phyloP scores from a whole-genome alignment of 2,888 invertebrate species.

The Eristalinus aeneus region DNA sequence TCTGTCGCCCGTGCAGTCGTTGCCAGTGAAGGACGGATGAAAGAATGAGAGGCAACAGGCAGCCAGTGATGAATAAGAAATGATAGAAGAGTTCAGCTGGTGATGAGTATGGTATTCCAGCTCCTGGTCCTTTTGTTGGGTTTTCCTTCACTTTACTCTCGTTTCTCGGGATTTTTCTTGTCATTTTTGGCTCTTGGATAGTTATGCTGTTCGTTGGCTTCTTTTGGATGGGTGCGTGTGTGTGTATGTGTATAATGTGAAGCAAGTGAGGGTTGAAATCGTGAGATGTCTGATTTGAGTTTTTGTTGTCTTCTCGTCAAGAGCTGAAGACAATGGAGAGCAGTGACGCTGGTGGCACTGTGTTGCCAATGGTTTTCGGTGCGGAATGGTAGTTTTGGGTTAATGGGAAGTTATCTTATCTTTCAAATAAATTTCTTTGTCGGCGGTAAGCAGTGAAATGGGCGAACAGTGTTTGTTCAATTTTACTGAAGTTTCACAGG shows the following conservation, averaged over 20 bases:
- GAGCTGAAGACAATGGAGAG: not conserved
- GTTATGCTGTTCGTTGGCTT: not conserved
- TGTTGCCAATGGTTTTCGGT: not conserved
- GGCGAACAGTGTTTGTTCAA: no score
- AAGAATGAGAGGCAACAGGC: constrained; percentile 16
- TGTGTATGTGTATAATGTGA: not conserved
- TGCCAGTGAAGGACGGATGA: not conserved
- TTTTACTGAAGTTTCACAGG: no score
- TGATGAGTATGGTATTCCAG: constrained; percentile 19
- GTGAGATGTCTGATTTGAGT: constrained; percentile 17
- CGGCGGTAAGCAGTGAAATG: no score
- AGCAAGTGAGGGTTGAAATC: not conserved
- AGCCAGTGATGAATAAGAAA: not conserved
- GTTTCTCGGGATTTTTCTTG: constrained; percentile 1
- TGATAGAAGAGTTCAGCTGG: constrained; percentile 48
- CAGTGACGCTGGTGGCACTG: not conserved
- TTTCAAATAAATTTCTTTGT: no score
- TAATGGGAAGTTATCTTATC: not conserved
- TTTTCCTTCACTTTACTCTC: constrained; percentile 43
- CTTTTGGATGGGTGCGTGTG: not conserved
- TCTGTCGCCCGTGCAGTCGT: not conserved
- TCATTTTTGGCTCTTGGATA: not conserved
- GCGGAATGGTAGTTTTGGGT: not conserved
- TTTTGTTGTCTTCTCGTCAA: constrained; percentile 15
- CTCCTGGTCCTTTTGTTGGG: not conserved